Conservation (phyloP, 2,113 vertebrate genomes). For the Saccopteryx bilineata region DNA sequence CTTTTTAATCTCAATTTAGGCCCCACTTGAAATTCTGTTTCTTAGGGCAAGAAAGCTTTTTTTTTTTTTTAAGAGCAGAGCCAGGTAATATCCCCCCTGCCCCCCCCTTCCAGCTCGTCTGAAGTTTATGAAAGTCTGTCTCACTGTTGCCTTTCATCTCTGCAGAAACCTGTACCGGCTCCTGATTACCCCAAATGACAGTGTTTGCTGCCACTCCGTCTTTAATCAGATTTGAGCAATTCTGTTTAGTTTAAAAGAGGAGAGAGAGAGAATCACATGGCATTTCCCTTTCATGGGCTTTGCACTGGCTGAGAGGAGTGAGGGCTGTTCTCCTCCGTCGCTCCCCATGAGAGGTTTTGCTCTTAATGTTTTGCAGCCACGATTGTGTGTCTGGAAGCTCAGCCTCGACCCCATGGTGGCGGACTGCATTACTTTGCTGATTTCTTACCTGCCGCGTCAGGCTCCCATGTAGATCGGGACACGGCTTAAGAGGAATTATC, state of each 20-base stretch:
- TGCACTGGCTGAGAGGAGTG: constrained; percentile 47
- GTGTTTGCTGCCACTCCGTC: constrained; percentile 61
- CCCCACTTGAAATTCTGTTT: constrained; percentile 76
- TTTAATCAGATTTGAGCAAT: constrained; percentile 82
- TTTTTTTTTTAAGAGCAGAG: constrained; percentile 62
- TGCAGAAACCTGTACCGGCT: constrained; percentile 58
- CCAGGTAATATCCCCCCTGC: constrained; percentile 66
- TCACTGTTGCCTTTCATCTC: constrained; percentile 72
- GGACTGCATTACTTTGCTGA: constrained; percentile 81
- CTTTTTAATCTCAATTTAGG: constrained; percentile 76
- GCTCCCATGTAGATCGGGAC: constrained; percentile 83
- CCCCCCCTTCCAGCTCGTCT: constrained; percentile 5
- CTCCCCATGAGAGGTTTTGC: constrained; percentile 62
- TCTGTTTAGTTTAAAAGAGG: constrained; percentile 72
- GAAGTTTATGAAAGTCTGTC: constrained; percentile 57
- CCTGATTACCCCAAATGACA: constrained; percentile 76
- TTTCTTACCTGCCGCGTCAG: constrained; percentile 85
- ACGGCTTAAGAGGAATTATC: constrained; percentile 87
- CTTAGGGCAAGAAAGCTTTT: constrained; percentile 71
- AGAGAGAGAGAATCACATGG: constrained; percentile 78
- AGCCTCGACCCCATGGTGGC: constrained; percentile 70
- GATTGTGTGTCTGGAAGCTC: constrained; percentile 62
- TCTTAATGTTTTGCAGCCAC: constrained; percentile 76
- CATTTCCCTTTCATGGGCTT: constrained; percentile 74
- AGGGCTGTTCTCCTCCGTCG: constrained; percentile 60